Conservation (phyloP, 1,140 invertebrate species). For the Sminthurides bifidus region DNA sequence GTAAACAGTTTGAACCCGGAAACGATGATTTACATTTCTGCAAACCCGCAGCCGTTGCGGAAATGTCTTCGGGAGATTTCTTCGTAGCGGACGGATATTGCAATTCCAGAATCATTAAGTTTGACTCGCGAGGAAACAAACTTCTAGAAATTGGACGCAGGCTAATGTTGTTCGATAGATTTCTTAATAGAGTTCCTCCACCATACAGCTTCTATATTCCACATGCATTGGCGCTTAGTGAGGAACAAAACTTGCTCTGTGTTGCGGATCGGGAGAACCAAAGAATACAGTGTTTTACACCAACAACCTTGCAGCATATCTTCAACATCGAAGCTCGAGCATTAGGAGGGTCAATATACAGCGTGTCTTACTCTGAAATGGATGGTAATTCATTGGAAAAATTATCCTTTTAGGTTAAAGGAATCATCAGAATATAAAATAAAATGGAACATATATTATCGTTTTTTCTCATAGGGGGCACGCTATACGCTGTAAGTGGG, state of each 20-base stretch:
- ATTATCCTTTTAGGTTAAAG: neutral
- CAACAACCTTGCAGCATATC: conserved; percentile 48
- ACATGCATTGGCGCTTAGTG: conserved; percentile 44
- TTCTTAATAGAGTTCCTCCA: conserved; percentile 18
- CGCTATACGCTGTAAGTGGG: conserved; percentile 40
- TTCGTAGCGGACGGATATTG: conserved; percentile 93
- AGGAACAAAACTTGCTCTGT: conserved; percentile 60
- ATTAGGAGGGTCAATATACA: conserved; percentile 53
- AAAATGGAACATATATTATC: neutral
- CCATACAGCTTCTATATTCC: conserved; percentile 28
- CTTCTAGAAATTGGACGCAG: conserved; percentile 38
- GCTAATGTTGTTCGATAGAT: conserved; percentile 12
- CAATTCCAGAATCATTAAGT: conserved; percentile 80
- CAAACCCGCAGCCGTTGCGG: conserved; percentile 84
- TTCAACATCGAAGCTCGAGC: conserved; percentile 41
- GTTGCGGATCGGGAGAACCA: conserved; percentile 85
- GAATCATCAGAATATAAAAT: neutral
- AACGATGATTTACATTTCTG: conserved; percentile 69
- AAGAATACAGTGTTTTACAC: conserved; percentile 64
- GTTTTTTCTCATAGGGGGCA: conserved; percentile 35
- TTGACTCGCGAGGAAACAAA: conserved; percentile 53
- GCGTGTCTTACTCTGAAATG: conserved; percentile 50
- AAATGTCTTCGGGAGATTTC: conserved; percentile 66
- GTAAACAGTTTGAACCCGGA: conserved; percentile 62
- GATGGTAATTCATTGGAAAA: conserved; percentile 35